Evolutionary conservation across 2,888 invertebrate species (phyloP).

Genomic region (Euclidia mi): DNA sequence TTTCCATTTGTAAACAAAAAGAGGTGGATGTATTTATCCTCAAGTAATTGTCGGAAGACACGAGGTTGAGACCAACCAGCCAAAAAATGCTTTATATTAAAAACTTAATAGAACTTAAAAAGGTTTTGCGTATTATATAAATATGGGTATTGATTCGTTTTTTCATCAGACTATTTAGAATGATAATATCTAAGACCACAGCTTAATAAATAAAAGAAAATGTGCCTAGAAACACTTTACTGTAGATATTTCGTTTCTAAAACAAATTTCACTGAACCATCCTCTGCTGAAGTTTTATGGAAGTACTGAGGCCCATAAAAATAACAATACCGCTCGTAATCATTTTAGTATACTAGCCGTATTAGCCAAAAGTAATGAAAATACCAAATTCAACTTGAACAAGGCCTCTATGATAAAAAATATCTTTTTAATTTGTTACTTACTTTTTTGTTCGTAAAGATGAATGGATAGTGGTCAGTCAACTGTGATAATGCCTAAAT

Average conservation of each 20-base stretch:
- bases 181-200: no score
- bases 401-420: conserved; percentile 7
- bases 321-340: conserved; percentile 24
- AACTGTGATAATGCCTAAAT: conserved; percentile 24
- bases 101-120: no score
- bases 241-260: conserved; percentile 5
- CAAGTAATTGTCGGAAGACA: no score
- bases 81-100: no score
- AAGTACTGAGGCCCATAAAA: conserved; percentile 20
- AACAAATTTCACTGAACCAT: conserved; percentile 21
- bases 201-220: not conserved
- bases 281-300: conserved; percentile 22
- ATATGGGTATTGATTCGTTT: no score
- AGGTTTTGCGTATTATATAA: no score
- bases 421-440: conserved; percentile 22
- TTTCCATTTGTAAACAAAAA: no score
- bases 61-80: no score
- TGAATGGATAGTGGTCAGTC: conserved; percentile 19
- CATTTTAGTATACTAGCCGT: conserved; percentile 18
- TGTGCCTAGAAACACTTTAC: not conserved
- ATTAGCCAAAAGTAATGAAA: conserved; percentile 14
- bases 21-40: no score
- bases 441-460: conserved; percentile 22
- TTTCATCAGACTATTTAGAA: no score
- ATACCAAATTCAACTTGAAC: not conserved